Base-by-base conservation (phyloP, 2,888 invertebrate genomes). In the Rhopalosiphum nymphaeae region DNA sequence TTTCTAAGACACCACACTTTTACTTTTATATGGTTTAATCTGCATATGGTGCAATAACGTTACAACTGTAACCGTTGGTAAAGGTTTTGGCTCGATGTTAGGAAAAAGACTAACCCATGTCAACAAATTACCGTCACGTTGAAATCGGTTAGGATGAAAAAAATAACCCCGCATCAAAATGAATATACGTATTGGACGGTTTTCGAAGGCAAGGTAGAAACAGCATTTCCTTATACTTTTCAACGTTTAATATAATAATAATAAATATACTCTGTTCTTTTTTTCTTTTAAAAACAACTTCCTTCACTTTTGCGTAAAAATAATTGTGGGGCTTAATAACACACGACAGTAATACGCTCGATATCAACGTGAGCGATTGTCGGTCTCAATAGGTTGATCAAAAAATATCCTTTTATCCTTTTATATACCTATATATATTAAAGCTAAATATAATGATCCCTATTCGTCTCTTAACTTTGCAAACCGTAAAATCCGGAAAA, bases 101-200 rank as follows among this genome's bases (percentile, higher is more conserved):
- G 36, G 21, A 42, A 88, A 49, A 42, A 67, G 26, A 7, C 56
- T 44, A 53, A 89, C 56, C 44, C n/a, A 88, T 93, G 56, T 89
- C 56, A 78, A 93, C 78, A 89, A 93, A 89, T 93, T 93, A 92
- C 67, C 11, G 92, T 88, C 42, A 53, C 67, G 42, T 88, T 88
- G 53, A 67, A 56, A 89, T 89, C 78, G 67, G 92, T 92, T 78
- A 42, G 89, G 78, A 91, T 53, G 53, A 46, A 67, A 90, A 67
- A 91, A 91, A 84, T 2, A n/a, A 36, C 9, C 21, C 78, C 21
- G 21, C 9, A 78, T 21, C n/a, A 67, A 67, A 67, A 67, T 67
- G 16, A 36, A 36, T 78, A 78, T 36, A 36, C 16, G 78, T 78
- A 78, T 36, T 36, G 36, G 7, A 78, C 21, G 21, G 36, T 9